Percentiles rank a stretch among this genome's conserved stretches.
Evolutionary conservation across 2,797 vertebrate genomes (phyloP).

Genomic region (Enteromius argenteus): DNA sequence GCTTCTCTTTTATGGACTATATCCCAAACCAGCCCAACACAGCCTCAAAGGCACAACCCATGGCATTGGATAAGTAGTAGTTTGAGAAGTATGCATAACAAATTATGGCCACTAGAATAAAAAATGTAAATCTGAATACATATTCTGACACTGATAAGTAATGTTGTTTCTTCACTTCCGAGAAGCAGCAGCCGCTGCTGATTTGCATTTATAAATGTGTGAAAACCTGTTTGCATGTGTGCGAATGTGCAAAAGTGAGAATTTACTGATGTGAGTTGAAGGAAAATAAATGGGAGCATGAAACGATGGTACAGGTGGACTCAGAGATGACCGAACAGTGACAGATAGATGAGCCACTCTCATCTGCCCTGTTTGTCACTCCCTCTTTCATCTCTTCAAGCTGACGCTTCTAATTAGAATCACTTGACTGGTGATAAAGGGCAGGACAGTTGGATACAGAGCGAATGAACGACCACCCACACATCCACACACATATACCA

Average conservation of each 20-base stretch:
- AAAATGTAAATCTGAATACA: not conserved
- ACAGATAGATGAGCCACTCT: conserved; percentile 37
- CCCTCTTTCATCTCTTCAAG: conserved; percentile 35
- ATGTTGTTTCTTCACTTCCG: not conserved
- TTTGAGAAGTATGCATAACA: not conserved
- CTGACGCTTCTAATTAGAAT: conserved; percentile 50
- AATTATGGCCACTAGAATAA: not conserved
- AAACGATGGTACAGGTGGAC: conserved; percentile 34
- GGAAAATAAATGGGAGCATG: conserved; percentile 36
- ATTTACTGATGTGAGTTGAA: conserved; percentile 51
- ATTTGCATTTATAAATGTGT: conserved; percentile 39
- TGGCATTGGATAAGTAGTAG: not conserved
- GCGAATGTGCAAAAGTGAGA: conserved; percentile 19
- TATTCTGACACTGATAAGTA: conserved; percentile 1
- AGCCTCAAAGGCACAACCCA: not conserved
- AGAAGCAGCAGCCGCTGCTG: conserved; percentile 4
- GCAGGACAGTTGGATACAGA: conserved; percentile 42
- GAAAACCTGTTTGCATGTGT: conserved; percentile 8
- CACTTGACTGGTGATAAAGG: conserved; percentile 42
- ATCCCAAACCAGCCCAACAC: not conserved
- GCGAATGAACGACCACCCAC: conserved; percentile 37
- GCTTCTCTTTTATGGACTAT: not conserved
- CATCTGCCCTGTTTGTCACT: conserved; percentile 37
- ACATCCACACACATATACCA: conserved; percentile 29
- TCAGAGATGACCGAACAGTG: conserved; percentile 34